Conservation (phyloP, 2,888 invertebrate species). For the Parnassius apollo region DNA sequence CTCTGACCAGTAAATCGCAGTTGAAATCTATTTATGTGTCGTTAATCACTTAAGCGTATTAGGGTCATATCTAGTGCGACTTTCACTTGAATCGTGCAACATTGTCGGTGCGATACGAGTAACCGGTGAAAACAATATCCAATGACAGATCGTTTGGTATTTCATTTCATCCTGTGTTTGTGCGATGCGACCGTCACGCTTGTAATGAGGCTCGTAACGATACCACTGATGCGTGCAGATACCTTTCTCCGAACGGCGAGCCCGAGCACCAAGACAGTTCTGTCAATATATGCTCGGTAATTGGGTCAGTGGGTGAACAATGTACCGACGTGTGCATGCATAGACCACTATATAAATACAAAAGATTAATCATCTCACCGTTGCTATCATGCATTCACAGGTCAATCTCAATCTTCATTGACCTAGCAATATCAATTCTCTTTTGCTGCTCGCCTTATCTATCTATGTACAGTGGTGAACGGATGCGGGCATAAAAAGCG, state of each 20-base stretch:
- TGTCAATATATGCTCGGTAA: conserved; percentile 74
- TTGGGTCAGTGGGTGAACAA: conserved; percentile 76
- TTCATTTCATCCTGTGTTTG: conserved; percentile 6
- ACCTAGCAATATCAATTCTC: conserved; percentile 25
- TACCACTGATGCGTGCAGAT: conserved; percentile 35
- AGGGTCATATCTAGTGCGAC: neutral
- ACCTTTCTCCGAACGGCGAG: conserved; percentile 56
- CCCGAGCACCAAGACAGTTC: conserved; percentile 70
- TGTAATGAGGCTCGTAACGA: conserved; percentile 30
- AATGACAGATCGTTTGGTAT: neutral
- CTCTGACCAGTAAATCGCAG: neutral
- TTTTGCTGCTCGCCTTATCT: conserved; percentile 28
- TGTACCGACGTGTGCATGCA: conserved; percentile 45
- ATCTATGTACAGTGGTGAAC: conserved; percentile 28
- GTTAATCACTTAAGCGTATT: conserved; percentile 3
- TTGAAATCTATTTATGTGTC: neutral
- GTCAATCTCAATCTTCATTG: conserved; percentile 23
- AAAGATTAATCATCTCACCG: conserved; percentile 15
- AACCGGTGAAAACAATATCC: conserved; percentile 4
- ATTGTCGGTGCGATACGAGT: neutral
- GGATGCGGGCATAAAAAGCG: conserved; percentile 41
- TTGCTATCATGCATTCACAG: conserved; percentile 17
- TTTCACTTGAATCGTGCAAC: conserved; percentile 2
- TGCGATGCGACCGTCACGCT: neutral
- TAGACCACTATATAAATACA: conserved; percentile 37